Conservation (phyloP, 2,113 vertebrate genomes). For the Psophia crepitans region DNA sequence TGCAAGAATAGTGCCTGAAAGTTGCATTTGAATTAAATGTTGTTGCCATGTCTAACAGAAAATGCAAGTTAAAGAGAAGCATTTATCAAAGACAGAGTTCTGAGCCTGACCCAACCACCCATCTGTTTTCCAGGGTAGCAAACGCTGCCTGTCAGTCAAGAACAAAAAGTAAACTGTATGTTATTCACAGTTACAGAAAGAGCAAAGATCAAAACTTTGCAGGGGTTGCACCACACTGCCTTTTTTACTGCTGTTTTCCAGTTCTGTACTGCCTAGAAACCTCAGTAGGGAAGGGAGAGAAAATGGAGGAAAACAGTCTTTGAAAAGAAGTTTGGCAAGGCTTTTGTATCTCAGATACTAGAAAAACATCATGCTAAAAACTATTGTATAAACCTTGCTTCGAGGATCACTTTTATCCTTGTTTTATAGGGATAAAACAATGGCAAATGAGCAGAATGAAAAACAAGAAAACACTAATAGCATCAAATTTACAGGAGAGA, state of each 20-base stretch:
- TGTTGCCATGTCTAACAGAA: background rate
- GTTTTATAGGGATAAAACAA: background rate
- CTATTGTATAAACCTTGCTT: background rate
- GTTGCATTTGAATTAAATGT: background rate
- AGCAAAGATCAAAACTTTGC: background rate
- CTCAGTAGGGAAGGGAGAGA: background rate
- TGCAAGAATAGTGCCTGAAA: background rate
- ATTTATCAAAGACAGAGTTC: background rate
- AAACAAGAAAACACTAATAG: background rate
- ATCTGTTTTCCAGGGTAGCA: background rate
- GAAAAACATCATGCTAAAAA: background rate
- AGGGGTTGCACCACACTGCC: background rate
- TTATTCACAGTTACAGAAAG: background rate
- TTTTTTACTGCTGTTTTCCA: background rate
- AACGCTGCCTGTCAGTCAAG: rapidly evolving
- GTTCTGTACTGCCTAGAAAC: background rate
- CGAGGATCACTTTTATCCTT: background rate
- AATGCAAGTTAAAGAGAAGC: background rate
- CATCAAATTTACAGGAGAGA: background rate
- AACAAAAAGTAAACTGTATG: background rate
- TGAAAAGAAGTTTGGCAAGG: background rate
- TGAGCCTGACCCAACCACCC: background rate
- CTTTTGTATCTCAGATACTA: background rate
- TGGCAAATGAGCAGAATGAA: background rate
- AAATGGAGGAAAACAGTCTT: background rate